phyloP scores from a whole-genome alignment of 2,113 vertebrate genomes.

The Campylomormyrus tamandua region DNA sequence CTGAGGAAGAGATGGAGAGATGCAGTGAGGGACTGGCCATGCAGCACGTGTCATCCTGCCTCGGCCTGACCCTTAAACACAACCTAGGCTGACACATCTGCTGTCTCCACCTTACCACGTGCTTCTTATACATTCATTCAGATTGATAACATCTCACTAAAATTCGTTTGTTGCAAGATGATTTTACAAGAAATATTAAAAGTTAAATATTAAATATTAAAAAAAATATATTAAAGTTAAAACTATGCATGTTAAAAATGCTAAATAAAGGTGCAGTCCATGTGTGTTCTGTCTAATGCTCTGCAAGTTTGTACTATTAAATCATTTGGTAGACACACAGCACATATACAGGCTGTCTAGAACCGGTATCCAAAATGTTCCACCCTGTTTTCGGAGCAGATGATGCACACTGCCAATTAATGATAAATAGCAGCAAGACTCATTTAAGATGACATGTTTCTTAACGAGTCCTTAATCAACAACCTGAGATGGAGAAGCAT shows the following conservation, averaged over 20 bases:
- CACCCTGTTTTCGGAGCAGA: not conserved
- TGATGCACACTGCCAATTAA: not conserved
- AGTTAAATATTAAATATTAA: too few species aligned
- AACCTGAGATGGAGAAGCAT: not conserved
- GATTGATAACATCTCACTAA: not conserved
- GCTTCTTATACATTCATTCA: not conserved
- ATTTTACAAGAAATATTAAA: not conserved
- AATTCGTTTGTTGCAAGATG: not conserved
- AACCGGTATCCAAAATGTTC: not conserved
- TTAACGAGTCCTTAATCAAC: not conserved
- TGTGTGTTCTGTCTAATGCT: not conserved
- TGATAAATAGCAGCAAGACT: not conserved
- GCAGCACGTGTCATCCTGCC: not conserved
- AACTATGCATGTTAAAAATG: not conserved
- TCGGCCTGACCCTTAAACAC: not conserved
- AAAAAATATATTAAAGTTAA: not conserved
- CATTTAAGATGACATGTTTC: not conserved
- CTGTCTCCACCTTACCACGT: not conserved
- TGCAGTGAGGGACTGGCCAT: not conserved
- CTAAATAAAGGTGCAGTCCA: not conserved
- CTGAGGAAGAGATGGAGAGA: constrained; percentile 52
- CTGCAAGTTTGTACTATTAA: not conserved
- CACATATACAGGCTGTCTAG: not conserved
- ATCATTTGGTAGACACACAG: not conserved
- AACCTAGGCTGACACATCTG: not conserved